Conservation (phyloP, 2,113 vertebrate genomes). For the Ascaphus truei region DNA sequence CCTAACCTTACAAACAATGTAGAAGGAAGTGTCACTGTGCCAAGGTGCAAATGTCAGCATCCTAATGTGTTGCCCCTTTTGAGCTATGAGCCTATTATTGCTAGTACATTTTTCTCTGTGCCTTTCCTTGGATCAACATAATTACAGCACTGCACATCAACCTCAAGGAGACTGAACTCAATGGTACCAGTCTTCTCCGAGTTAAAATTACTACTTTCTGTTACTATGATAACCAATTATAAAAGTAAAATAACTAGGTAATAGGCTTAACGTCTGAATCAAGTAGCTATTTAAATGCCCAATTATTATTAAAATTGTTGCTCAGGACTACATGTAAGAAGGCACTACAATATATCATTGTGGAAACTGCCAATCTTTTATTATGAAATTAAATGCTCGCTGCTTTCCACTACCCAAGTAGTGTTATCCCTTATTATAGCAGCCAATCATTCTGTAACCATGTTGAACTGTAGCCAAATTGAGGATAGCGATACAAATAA, state of each 20-base stretch:
- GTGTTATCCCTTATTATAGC: conserved; percentile 35
- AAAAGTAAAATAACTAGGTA: conserved; percentile 37
- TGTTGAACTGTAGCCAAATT: conserved; percentile 28
- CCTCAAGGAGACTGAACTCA: conserved; percentile 22
- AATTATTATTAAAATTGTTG: conserved; percentile 38
- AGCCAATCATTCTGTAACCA: conserved; percentile 25
- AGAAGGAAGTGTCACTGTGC: no score
- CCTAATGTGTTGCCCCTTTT: background rate
- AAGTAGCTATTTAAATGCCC: conserved; percentile 38
- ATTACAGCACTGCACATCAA: conserved; percentile 21
- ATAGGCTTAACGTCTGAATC: conserved; percentile 33
- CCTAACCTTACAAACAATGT: no score
- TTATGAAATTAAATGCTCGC: conserved; percentile 31
- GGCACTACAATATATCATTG: conserved; percentile 35
- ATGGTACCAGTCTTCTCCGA: conserved; percentile 30
- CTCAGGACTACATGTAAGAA: conserved; percentile 27
- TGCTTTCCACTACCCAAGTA: conserved; percentile 29
- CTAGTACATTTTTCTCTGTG: background rate
- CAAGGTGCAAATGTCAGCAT: background rate
- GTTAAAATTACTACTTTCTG: conserved; percentile 33
- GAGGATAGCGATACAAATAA: conserved; percentile 30
- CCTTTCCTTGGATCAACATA: conserved; percentile 18
- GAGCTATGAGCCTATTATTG: background rate
- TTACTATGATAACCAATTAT: conserved; percentile 34
- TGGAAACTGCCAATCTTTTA: conserved; percentile 36